These are phyloP conservation scores for Alentia gelatinosa DNA, from an alignment of 2,888 invertebrate species.

Conservation along the genomic window DNA sequence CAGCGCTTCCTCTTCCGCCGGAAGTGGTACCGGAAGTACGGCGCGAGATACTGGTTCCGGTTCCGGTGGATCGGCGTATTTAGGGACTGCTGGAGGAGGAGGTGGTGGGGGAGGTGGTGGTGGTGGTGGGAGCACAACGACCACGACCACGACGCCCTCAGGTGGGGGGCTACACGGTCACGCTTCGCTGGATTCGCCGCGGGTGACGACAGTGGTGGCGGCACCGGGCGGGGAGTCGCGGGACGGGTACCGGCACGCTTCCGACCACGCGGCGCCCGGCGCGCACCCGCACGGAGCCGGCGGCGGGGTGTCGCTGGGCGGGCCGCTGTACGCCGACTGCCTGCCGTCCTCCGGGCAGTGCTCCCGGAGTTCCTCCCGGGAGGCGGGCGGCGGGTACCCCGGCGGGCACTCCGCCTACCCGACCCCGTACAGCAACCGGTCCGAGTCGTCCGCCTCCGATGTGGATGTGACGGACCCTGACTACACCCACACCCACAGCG, in stretches of 20 bases:
- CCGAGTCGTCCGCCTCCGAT: conserved; percentile 79
- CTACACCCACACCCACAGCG: background rate
- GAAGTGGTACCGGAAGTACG: background rate
- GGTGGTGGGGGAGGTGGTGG: background rate
- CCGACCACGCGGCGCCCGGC: background rate
- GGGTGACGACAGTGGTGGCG: background rate
- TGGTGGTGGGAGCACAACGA: background rate
- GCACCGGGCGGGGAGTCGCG: background rate
- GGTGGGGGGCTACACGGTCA: background rate
- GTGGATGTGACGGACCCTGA: conserved; percentile 75
- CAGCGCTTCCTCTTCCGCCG: conserved; percentile 57
- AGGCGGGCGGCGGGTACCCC: conserved; percentile 64
- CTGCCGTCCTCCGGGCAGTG: conserved; percentile 52
- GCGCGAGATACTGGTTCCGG: background rate
- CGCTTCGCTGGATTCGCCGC: background rate
- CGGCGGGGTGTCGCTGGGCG: background rate
- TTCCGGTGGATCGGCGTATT: background rate
- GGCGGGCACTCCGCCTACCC: conserved; percentile 62
- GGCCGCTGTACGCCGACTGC: background rate
- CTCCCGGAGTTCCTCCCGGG: conserved; percentile 64
- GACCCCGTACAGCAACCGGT: conserved; percentile 77
- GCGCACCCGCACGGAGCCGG: background rate
- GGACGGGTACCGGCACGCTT: conserved; percentile 7
- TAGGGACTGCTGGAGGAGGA: background rate
- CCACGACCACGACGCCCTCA: background rate